A percentile compares a stretch with the other conserved stretches of the same genome.
These are phyloP conservation scores for Labeo calbasu DNA, from an alignment of 2,797 vertebrate genomes.

Conservation along the genomic window DNA sequence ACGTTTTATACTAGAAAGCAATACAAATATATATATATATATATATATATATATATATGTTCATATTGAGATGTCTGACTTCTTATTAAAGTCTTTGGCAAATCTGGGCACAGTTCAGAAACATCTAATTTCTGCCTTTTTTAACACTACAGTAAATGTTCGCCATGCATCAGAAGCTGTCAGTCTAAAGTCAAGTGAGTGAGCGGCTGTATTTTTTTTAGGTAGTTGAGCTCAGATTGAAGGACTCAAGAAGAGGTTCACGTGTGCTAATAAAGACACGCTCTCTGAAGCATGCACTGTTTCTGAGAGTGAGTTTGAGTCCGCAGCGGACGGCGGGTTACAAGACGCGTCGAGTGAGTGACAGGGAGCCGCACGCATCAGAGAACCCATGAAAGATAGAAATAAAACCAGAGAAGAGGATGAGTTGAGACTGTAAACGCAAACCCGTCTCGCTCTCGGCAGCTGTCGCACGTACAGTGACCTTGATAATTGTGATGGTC, in stretches of 20 bases:
- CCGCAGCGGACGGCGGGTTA: neutral
- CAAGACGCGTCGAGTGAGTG: neutral
- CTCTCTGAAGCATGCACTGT: conserved; percentile 9
- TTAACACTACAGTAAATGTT: neutral
- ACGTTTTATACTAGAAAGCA: no score
- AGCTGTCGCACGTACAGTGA: conserved; percentile 62
- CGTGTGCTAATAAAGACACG: conserved; percentile 9
- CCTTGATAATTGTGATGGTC: conserved; percentile 83
- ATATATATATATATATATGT: no score
- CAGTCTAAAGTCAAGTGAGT: neutral
- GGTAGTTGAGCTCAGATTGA: conserved; percentile 13
- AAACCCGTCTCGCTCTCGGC: conserved; percentile 71
- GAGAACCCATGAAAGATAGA: neutral
- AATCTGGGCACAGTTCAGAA: neutral
- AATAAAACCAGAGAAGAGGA: neutral
- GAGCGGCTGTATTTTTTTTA: conserved; percentile 12
- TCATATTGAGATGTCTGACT: neutral
- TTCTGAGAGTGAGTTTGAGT: neutral
- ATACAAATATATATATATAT: no score
- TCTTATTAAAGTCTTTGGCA: neutral
- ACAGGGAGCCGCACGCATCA: conserved; percentile 3
- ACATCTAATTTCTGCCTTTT: neutral
- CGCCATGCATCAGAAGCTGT: neutral
- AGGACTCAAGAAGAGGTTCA: neutral
- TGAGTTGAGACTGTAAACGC: conserved; percentile 61